These are phyloP conservation scores for Scotopteryx bipunctaria DNA, from an alignment of 2,888 invertebrate genomes.

Conservation along the genomic window DNA sequence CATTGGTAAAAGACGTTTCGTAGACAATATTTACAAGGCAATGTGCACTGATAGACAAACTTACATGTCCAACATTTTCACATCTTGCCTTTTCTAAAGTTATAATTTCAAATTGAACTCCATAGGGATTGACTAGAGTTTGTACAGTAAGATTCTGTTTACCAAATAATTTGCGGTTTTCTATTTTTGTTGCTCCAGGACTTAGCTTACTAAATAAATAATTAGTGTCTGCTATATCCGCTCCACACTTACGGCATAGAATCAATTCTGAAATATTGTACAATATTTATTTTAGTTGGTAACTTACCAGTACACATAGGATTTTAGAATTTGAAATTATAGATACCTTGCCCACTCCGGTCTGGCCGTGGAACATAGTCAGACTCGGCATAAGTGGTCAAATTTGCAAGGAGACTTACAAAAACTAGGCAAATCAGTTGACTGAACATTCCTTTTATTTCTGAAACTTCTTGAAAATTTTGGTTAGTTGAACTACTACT, in stretches of 20 bases:
- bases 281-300: neutral
- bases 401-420: conserved; percentile 42
- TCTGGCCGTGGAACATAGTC: conserved; percentile 46
- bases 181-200: conserved; percentile 69
- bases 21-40: neutral
- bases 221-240: conserved; percentile 81
- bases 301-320: too few species aligned
- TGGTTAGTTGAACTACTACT: too few species aligned
- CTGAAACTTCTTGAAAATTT: conserved; percentile 2
- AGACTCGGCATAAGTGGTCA: conserved; percentile 47
- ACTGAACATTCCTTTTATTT: conserved; percentile 60
- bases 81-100: conserved; percentile 81
- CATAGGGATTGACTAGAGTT: conserved; percentile 81
- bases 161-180: conserved; percentile 81
- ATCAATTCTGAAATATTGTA: conserved; percentile 73
- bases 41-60: conserved; percentile 33
- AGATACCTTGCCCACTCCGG: conserved; percentile 55
- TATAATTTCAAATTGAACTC: conserved; percentile 79
- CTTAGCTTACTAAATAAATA: conserved; percentile 79
- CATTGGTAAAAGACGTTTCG: too few species aligned
- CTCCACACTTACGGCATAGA: conserved; percentile 83
- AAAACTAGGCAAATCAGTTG: conserved; percentile 43
- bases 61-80: conserved; percentile 77
- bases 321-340: neutral
- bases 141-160: conserved; percentile 80